phyloP scores from a whole-genome alignment of 2,797 vertebrate species.

The Molossus alvarezi region DNA sequence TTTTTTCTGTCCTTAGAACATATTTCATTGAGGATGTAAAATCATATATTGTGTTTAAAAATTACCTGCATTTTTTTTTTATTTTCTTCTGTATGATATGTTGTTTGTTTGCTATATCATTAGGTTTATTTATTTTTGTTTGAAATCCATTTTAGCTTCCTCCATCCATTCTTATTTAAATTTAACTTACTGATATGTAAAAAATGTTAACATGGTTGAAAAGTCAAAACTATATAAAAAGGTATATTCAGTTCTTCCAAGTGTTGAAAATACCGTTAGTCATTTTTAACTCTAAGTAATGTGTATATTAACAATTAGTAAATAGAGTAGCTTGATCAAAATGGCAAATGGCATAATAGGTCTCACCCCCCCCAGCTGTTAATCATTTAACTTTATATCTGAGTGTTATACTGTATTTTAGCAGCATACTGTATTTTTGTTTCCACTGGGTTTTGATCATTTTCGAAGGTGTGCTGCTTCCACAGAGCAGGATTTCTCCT shows the following conservation, averaged over 20 bases:
- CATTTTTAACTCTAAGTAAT: neutral
- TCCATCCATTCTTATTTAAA: neutral
- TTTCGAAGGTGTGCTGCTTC: neutral
- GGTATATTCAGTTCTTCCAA: neutral
- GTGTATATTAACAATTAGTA: neutral
- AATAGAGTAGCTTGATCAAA: neutral
- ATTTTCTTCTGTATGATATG: neutral
- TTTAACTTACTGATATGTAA: conserved; percentile 23
- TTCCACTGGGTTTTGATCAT: neutral
- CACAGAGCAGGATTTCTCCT: neutral
- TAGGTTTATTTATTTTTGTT: conserved; percentile 34
- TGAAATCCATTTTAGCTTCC: conserved; percentile 29
- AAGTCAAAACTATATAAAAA: conserved; percentile 40
- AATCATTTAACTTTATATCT: conserved; percentile 23
- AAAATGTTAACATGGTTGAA: conserved; percentile 40
- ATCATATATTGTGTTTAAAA: neutral
- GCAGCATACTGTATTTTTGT: neutral
- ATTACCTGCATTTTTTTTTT: neutral
- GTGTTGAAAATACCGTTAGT: neutral
- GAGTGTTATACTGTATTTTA: conserved; percentile 18
- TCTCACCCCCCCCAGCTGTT: neutral
- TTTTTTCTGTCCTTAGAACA: conserved; percentile 24
- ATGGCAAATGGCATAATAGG: neutral
- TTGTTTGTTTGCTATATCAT: neutral
- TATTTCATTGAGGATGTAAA: conserved; percentile 38